phyloP scores from a whole-genome alignment of 2,888 invertebrate genomes.

The Plutella xylostella region DNA sequence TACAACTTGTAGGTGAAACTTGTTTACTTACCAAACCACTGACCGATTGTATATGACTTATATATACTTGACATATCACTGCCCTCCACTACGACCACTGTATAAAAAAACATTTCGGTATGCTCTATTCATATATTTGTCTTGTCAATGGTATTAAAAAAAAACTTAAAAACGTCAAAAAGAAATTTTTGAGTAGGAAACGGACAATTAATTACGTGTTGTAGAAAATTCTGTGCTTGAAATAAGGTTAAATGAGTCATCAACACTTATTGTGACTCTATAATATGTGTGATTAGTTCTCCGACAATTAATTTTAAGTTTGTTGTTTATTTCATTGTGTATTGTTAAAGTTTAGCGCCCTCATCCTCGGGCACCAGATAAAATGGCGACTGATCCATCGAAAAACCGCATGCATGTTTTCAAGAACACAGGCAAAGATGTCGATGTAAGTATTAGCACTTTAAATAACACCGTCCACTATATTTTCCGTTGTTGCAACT shows the following conservation, averaged over 20 bases:
- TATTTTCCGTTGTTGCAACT: too few relatives aligned
- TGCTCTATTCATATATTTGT: too few relatives aligned
- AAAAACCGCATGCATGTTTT: slow-evolving; percentile 93
- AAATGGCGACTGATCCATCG: slow-evolving; percentile 83
- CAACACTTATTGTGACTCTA: slow-evolving; percentile 43
- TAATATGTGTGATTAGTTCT: slow-evolving; percentile 59
- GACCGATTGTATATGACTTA: too few relatives aligned
- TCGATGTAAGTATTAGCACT: slow-evolving; percentile 86
- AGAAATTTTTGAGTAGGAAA: slow-evolving; percentile 40
- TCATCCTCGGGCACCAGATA: slow-evolving; percentile 52
- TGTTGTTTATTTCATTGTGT: slow-evolving; percentile 55
- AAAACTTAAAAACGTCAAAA: too few relatives aligned
- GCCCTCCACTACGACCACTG: too few relatives aligned
- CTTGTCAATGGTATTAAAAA: too few relatives aligned
- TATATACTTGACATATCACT: too few relatives aligned
- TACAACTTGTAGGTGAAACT: too few relatives aligned
- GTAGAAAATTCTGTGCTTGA: slow-evolving; percentile 43
- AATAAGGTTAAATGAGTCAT: slow-evolving; percentile 52
- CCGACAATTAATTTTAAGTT: slow-evolving; percentile 46
- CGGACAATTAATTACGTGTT: slow-evolving; percentile 40
- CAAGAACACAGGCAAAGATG: slow-evolving; percentile 99
- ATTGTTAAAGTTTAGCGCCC: slow-evolving; percentile 40
- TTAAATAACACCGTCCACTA: too few relatives aligned
- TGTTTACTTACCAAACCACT: too few relatives aligned
- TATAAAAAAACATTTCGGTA: too few relatives aligned